Percentiles rank a stretch among this genome's conserved stretches.
Conservation (phyloP, 2,888 invertebrate genomes). For the Lithophane socia region DNA sequence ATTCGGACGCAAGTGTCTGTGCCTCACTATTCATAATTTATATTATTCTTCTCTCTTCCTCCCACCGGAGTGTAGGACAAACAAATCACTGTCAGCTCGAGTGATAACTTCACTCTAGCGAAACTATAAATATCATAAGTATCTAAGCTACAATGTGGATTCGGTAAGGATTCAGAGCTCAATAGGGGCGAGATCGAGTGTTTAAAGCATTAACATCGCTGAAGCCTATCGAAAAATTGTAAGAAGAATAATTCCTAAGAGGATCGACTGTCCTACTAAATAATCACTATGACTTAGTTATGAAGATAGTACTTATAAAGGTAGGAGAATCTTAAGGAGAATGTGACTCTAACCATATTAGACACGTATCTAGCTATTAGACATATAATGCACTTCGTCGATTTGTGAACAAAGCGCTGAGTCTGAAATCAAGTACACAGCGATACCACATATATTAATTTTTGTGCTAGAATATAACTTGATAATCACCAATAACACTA, state of each 20-base stretch:
- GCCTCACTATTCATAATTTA: conserved; percentile 66
- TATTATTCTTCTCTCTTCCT: conserved; percentile 43
- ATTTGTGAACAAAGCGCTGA: conserved; percentile 59
- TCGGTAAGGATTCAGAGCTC: conserved; percentile 75
- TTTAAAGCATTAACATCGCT: conserved; percentile 81
- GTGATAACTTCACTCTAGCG: conserved; percentile 59
- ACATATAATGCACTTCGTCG: conserved; percentile 59
- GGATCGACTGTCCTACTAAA: conserved; percentile 77
- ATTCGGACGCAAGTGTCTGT: conserved; percentile 84
- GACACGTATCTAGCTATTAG: conserved; percentile 74
- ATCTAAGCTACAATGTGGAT: conserved; percentile 77
- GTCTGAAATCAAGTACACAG: conserved; percentile 61
- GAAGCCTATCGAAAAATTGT: conserved; percentile 77
- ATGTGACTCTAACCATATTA: conserved; percentile 75
- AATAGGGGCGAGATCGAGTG: conserved; percentile 84
- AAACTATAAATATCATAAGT: conserved; percentile 59
- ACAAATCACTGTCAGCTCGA: conserved; percentile 40
- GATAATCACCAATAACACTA: conserved; percentile 59
- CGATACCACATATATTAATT: conserved; percentile 60
- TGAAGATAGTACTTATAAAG: conserved; percentile 81
- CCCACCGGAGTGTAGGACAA: conserved; percentile 37
- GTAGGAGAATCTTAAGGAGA: conserved; percentile 81
- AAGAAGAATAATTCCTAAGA: conserved; percentile 79
- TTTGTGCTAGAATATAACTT: conserved; percentile 73
- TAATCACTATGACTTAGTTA: conserved; percentile 87